Evolutionary conservation across 1,140 invertebrate genomes (phyloP).

Genomic region (Macrocentrus cingulum): DNA sequence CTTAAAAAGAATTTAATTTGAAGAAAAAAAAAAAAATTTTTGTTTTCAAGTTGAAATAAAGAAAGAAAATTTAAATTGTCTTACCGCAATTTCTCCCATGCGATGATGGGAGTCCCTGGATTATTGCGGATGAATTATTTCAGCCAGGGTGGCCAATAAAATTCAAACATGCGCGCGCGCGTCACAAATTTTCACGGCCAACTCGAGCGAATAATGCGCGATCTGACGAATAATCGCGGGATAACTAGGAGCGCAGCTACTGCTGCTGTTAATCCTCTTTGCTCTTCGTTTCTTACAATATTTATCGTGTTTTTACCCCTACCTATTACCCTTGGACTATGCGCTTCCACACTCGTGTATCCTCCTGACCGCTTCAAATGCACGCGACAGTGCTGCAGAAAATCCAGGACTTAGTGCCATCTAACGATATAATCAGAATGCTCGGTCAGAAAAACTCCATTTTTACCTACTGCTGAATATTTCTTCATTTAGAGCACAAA

Average conservation of each 20-base stretch:
- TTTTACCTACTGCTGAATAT: too few species aligned
- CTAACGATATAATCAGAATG: too few species aligned
- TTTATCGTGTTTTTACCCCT: slow-evolving; percentile 8
- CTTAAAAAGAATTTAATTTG: background rate
- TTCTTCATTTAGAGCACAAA: too few species aligned
- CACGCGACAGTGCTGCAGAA: too few species aligned
- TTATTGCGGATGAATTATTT: background rate
- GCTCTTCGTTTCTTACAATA: slow-evolving; percentile 1
- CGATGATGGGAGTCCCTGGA: slow-evolving; percentile 1
- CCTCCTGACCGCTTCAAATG: slow-evolving; percentile 1
- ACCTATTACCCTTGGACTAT: background rate
- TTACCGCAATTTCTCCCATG: slow-evolving; percentile 9
- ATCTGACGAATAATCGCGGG: slow-evolving; percentile 51
- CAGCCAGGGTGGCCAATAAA: slow-evolving; percentile 3
- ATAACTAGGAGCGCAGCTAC: slow-evolving; percentile 42
- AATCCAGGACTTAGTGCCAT: too few species aligned
- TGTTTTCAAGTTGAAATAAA: too few species aligned
- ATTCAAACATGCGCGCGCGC: slow-evolving; percentile 4
- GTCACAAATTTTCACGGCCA: slow-evolving; percentile 9
- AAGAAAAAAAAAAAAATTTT: background rate
- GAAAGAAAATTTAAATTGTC: background rate
- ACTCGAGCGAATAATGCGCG: slow-evolving; percentile 40
- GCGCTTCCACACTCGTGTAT: background rate
- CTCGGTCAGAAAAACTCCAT: too few species aligned
- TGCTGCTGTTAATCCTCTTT: slow-evolving; percentile 8